These are phyloP conservation scores for Sula dactylatra DNA, from an alignment of 2,113 vertebrate species.

Conservation along the genomic window DNA sequence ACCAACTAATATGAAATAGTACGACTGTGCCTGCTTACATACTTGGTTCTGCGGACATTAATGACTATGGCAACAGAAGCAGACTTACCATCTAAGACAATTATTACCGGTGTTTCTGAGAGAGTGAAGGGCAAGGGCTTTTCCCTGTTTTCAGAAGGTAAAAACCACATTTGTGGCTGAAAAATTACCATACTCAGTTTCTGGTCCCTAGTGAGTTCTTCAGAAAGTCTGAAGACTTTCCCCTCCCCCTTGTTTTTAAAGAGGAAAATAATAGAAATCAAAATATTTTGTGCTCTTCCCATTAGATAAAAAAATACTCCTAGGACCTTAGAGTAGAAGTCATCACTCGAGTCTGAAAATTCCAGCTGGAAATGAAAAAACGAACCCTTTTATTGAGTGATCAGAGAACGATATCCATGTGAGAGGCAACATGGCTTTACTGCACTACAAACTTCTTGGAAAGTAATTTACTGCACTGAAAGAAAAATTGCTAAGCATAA, in stretches of 20 bases:
- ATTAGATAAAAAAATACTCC: neutral
- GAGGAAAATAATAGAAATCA: neutral
- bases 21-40: neutral
- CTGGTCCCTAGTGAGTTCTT: neutral
- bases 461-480: neutral
- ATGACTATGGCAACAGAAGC: neutral
- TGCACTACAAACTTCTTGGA: neutral
- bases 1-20: neutral
- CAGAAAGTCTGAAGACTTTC: neutral
- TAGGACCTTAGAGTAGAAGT: neutral
- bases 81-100: neutral
- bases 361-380: neutral
- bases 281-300: neutral
- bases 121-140: neutral
- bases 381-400: neutral
- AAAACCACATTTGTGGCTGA: neutral
- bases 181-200: neutral
- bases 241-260: neutral
- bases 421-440: neutral
- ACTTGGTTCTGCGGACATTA: neutral
- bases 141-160: neutral
- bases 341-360: neutral
- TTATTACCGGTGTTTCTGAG: neutral
- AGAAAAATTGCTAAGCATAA: neutral
- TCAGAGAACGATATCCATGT: neutral